Evolutionary conservation across 1,140 invertebrate genomes (phyloP), one percentile per base, ranked within the genome.

Genomic region (Magallana gigas): DNA sequence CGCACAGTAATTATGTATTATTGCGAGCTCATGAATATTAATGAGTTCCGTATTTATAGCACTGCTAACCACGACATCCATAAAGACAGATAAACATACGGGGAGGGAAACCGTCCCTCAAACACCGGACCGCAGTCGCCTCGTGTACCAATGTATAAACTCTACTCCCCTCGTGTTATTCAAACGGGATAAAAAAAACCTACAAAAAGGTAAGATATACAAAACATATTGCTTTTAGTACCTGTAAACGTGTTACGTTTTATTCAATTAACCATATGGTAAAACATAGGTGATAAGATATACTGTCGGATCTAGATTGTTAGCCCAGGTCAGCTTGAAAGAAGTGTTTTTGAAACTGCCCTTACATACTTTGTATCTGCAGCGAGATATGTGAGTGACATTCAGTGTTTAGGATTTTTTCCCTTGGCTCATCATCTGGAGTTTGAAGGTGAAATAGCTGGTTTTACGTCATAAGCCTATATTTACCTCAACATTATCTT

Each of bases 1-100:
- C 81, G 48, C 36, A 29, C 9, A 14, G 56, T 23, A 83, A 83
- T 83, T 58, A 58, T 83, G 81, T 58, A 57, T 57, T 83, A 57
- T 57, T 58, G 48, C 48, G 56, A 83, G 56, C 81, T 83, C 81
- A 83, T 83, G 81, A 83, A 83, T 83, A 83, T 83, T 83, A 83
- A 83, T 18, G 48, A 83, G 48, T 7, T 57, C 81, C 18, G 81
- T 83, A 83, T 83, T 83, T 83, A 83, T 83, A 83, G 81, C 57
- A 83, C 81, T 57, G 56, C 57, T 57, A 83, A 83, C 81, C 81
- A 83, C 81, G 81, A 83, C 57, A 83, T 57, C 16, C 81, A 83
- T 56, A 56, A 58, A 83, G 56, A 83, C 81, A 58, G 18, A 58
- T n/a, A 83, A 57, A 83, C 57, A 23, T n/a, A n/a, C n/a, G 16